Evolutionary conservation across 2,888 invertebrate genomes (phyloP).

Genomic region (Drosophila austrosaltans): DNA sequence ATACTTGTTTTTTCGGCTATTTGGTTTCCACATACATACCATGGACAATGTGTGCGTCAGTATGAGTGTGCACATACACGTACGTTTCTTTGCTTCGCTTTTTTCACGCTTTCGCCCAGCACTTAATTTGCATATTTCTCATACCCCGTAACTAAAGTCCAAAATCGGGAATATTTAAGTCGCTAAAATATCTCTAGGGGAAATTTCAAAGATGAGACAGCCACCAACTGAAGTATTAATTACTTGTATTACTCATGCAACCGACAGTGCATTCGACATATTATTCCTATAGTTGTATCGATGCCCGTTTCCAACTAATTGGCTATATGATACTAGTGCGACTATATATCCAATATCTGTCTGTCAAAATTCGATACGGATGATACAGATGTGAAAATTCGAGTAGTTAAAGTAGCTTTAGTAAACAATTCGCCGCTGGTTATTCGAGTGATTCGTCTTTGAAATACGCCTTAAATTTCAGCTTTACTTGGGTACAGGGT

Average conservation of each 20-base stretch:
- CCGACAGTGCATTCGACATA: too few relatives aligned
- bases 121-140: slow-evolving; percentile 77
- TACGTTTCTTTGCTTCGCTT: slow-evolving; percentile 32
- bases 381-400: too few relatives aligned
- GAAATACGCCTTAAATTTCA: neutral
- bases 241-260: too few relatives aligned
- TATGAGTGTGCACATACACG: slow-evolving; percentile 16
- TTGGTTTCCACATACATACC: slow-evolving; percentile 68
- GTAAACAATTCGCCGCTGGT: too few relatives aligned
- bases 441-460: neutral
- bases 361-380: too few relatives aligned
- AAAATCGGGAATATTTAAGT: neutral
- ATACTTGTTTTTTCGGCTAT: slow-evolving; percentile 72
- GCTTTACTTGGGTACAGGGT: neutral
- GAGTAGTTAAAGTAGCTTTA: too few relatives aligned
- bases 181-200: neutral
- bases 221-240: neutral
- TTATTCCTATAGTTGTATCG: too few relatives aligned
- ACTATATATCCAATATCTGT: too few relatives aligned
- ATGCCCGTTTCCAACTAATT: too few relatives aligned
- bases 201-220: neutral
- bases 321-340: too few relatives aligned
- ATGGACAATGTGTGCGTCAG: slow-evolving; percentile 68
- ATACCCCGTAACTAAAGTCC: slow-evolving; percentile 21
- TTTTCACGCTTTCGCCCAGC: slow-evolving; percentile 69